Evolutionary conservation across 2,888 invertebrate genomes (phyloP).

Genomic region (Mylabris sibirica): DNA sequence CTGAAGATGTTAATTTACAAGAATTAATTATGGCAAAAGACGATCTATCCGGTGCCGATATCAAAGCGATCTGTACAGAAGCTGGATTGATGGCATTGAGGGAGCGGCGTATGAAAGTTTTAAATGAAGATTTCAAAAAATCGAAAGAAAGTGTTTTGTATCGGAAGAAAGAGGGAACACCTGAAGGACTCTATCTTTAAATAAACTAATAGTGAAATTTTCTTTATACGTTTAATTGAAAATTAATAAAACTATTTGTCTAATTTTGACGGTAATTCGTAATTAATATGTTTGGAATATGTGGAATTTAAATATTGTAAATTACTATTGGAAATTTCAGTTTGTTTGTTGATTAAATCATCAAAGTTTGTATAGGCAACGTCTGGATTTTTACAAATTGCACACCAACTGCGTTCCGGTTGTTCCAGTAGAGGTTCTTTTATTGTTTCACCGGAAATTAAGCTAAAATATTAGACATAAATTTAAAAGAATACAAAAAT

Average conservation of each 20-base stretch:
- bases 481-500: not conserved
- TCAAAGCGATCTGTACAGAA: constrained; percentile 99
- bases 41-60: constrained; percentile 97
- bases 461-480: constrained; percentile 18
- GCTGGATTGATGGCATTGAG: constrained; percentile 97
- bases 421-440: constrained; percentile 19
- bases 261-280: not conserved
- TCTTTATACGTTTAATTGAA: constrained; percentile 8
- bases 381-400: constrained; percentile 43
- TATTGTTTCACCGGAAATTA: not conserved
- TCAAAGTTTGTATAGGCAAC: constrained; percentile 39
- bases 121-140: constrained; percentile 99
- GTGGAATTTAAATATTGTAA: constrained; percentile 11
- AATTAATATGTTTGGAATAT: constrained; percentile 13
- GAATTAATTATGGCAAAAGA: constrained; percentile 99
- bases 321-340: constrained; percentile 25
- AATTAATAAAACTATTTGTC: constrained; percentile 2
- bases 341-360: constrained; percentile 51
- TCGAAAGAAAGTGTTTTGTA: constrained; percentile 99
- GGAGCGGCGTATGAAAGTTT: constrained; percentile 99
- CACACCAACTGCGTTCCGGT: constrained; percentile 37
- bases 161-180: constrained; percentile 98
- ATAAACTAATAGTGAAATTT: constrained; percentile 22
- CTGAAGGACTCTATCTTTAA: constrained; percentile 98
- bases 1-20: constrained; percentile 93